These are phyloP conservation scores for Pungitius pungitius DNA, from an alignment of 2,113 vertebrate genomes.

Conservation along the genomic window DNA sequence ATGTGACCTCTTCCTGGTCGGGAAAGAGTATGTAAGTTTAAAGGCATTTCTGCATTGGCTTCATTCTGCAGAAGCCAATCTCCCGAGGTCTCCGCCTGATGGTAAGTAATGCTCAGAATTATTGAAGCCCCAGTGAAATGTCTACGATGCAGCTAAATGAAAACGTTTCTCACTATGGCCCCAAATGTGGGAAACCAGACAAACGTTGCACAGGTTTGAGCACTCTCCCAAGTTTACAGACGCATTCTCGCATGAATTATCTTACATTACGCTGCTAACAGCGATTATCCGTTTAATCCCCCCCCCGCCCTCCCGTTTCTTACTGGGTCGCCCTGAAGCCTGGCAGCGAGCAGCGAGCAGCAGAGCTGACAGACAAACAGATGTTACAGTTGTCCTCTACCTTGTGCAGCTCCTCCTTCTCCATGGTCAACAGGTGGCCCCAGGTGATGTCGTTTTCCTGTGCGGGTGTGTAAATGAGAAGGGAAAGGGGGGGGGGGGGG, in stretches of 20 bases:
- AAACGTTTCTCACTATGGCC: neutral
- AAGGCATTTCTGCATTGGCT: too few species aligned
- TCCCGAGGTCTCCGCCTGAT: too few species aligned
- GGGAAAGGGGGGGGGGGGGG: neutral
- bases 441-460: conserved; percentile 88
- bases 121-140: too few species aligned
- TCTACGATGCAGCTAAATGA: neutral
- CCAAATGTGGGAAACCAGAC: neutral
- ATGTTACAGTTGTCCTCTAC: conserved; percentile 71
- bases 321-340: conserved; percentile 32
- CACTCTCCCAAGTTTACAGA: neutral
- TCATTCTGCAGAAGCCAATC: too few species aligned
- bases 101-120: neutral
- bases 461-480: neutral
- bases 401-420: conserved; percentile 87
- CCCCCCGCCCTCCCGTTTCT: neutral
- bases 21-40: too few species aligned
- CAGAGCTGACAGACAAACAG: conserved; percentile 36
- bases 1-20: too few species aligned
- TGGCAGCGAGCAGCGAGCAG: neutral
- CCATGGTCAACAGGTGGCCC: conserved; percentile 87
- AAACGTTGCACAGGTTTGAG: neutral
- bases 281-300: neutral
- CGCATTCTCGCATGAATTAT: neutral
- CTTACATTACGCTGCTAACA: neutral